A percentile compares a stretch with the other conserved stretches of the same genome.
Conservation (phyloP, 1,140 invertebrate species). For the Drosophila rufa region DNA sequence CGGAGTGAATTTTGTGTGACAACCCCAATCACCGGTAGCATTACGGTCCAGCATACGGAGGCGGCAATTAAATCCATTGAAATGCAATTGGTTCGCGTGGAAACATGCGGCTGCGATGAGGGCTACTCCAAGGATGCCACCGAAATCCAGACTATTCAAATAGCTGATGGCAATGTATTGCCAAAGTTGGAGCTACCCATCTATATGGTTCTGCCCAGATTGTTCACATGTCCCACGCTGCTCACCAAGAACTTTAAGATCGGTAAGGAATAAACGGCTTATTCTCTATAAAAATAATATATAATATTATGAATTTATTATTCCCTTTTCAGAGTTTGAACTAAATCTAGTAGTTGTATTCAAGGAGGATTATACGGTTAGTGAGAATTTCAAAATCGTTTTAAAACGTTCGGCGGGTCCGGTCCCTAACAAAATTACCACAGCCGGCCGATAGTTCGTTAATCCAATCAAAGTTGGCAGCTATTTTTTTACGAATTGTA, state of each 20-base stretch:
- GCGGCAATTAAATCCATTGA: constrained; percentile 96
- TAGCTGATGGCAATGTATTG: constrained; percentile 96
- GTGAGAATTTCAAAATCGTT: constrained; percentile 94
- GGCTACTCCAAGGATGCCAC: constrained; percentile 98
- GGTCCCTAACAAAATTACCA: constrained; percentile 49
- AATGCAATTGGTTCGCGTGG: constrained; percentile 96
- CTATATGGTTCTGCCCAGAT: constrained; percentile 97
- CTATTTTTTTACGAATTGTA: constrained; percentile 2
- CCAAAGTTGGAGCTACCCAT: constrained; percentile 94
- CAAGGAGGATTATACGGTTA: constrained; percentile 96
- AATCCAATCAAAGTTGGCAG: constrained; percentile 14
- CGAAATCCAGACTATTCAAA: constrained; percentile 99
- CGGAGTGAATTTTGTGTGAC: constrained; percentile 93
- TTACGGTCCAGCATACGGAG: constrained; percentile 91
- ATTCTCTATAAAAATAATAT: too few species aligned
- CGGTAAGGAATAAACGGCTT: constrained; percentile 87
- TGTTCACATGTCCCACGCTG: constrained; percentile 98
- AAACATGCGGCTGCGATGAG: constrained; percentile 98
- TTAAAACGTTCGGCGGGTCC: constrained; percentile 64
- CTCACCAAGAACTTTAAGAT: constrained; percentile 97
- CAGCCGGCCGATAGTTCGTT: constrained; percentile 44
- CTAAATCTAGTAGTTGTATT: constrained; percentile 97
- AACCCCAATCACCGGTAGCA: constrained; percentile 94
- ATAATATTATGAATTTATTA: constrained; percentile 40
- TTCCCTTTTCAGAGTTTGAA: constrained; percentile 94